Evolutionary conservation across 1,140 invertebrate genomes (phyloP).

Genomic region (Hylaeus anthracinus): DNA sequence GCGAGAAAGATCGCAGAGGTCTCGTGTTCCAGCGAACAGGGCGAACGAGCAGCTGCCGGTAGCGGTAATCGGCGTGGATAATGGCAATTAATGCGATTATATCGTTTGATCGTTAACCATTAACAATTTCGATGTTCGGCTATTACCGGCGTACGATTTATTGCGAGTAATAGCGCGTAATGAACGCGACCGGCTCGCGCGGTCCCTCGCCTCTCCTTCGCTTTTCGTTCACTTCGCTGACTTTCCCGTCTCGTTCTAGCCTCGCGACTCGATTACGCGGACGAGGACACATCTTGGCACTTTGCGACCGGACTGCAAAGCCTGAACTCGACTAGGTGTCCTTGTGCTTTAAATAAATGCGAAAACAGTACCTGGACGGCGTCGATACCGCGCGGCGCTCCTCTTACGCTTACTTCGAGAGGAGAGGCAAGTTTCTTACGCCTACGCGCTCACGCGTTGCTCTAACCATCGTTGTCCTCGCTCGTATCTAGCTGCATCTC

Average conservation of each 20-base stretch:
- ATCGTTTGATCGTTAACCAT: constrained; percentile 70
- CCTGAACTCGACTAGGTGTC: constrained; percentile 76
- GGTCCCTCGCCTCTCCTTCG: background rate
- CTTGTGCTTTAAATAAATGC: constrained; percentile 79
- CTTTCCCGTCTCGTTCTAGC: constrained; percentile 22
- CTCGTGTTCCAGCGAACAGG: background rate
- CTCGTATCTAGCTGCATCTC: background rate
- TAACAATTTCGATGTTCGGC: constrained; percentile 66
- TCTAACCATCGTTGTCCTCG: constrained; percentile 15
- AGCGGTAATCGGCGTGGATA: constrained; percentile 48
- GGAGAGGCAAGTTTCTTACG: constrained; percentile 50
- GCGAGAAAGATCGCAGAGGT: no score
- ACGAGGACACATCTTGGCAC: constrained; percentile 76
- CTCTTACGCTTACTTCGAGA: constrained; percentile 46
- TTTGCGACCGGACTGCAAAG: constrained; percentile 71
- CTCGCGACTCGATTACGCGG: constrained; percentile 67
- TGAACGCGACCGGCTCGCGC: constrained; percentile 49
- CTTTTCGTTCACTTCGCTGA: constrained; percentile 7
- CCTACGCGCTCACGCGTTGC: constrained; percentile 43
- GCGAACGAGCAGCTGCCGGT: background rate
- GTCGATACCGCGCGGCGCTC: constrained; percentile 57
- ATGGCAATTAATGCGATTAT: constrained; percentile 72
- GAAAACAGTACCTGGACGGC: constrained; percentile 70
- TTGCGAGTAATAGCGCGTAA: constrained; percentile 67
- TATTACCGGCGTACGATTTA: constrained; percentile 72